A percentile compares a stretch with the other conserved stretches of the same genome.
Evolutionary conservation across 2,888 invertebrate species (phyloP).

Genomic region (Thelaira solivaga): DNA sequence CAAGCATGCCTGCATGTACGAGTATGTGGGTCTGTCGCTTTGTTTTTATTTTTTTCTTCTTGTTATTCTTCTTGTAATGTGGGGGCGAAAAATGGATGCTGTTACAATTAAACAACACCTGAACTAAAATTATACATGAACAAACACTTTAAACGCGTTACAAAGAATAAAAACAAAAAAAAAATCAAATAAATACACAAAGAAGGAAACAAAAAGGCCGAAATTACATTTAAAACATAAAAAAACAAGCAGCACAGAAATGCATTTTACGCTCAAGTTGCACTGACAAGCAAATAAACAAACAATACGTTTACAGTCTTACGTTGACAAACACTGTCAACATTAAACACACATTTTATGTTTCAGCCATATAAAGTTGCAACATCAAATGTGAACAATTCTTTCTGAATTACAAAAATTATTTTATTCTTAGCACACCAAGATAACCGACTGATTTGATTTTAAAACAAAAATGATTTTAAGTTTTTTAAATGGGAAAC

Average conservation of each 20-base stretch:
- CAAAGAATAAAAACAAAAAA: not conserved
- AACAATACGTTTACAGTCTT: slow-evolving; percentile 41
- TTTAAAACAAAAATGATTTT: too few species aligned
- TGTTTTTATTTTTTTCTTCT: not conserved
- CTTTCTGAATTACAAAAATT: slow-evolving; percentile 2
- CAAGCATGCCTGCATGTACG: slow-evolving; percentile 6
- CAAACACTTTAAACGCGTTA: slow-evolving; percentile 49
- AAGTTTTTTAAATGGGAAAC: too few species aligned
- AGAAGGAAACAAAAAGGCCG: too few species aligned
- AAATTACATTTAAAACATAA: too few species aligned
- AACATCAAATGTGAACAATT: slow-evolving; percentile 33
- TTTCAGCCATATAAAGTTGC: slow-evolving; percentile 54
- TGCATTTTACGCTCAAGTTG: slow-evolving; percentile 35
- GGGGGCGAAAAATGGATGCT: slow-evolving; percentile 59
- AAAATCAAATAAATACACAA: not conserved
- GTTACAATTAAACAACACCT: slow-evolving; percentile 60
- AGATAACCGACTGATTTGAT: too few species aligned
- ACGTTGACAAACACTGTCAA: slow-evolving; percentile 60
- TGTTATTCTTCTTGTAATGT: slow-evolving; percentile 32
- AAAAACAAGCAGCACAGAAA: slow-evolving; percentile 7
- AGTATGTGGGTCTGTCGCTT: not conserved
- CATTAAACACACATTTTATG: slow-evolving; percentile 54
- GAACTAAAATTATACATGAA: slow-evolving; percentile 50
- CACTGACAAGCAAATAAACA: slow-evolving; percentile 26
- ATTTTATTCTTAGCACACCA: not conserved